Percentiles rank a stretch among this genome's conserved stretches.
phyloP scores from a whole-genome alignment of 2,888 invertebrate species.

The Sinopyrophorus schimmeli region DNA sequence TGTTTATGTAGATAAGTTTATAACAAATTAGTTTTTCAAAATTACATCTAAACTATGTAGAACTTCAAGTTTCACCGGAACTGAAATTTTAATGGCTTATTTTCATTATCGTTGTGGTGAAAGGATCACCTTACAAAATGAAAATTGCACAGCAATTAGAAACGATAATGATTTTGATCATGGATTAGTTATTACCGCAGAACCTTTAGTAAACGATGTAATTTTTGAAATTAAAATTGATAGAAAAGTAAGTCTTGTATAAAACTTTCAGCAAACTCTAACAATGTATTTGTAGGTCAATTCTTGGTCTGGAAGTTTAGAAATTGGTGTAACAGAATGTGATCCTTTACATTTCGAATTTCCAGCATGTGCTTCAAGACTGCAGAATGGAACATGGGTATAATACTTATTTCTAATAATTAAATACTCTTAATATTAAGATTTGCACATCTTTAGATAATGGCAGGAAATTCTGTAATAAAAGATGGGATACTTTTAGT shows the following conservation, averaged over 20 bases:
- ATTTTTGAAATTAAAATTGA: slow-evolving; percentile 87
- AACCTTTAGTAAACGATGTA: slow-evolving; percentile 78
- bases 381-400: slow-evolving; percentile 84
- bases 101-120: slow-evolving; percentile 85
- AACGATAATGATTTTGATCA: slow-evolving; percentile 84
- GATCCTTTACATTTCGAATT: slow-evolving; percentile 70
- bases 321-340: slow-evolving; percentile 73
- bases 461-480: slow-evolving; percentile 85
- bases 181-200: slow-evolving; percentile 82
- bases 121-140: slow-evolving; percentile 80
- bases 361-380: slow-evolving; percentile 77
- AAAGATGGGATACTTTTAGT: slow-evolving; percentile 81
- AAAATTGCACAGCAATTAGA: slow-evolving; percentile 79
- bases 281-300: slow-evolving; percentile 63
- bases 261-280: background rate
- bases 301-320: slow-evolving; percentile 77
- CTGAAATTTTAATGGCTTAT: slow-evolving; percentile 63
- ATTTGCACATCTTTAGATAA: slow-evolving; percentile 70
- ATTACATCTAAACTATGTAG: too few relatives aligned
- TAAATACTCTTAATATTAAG: slow-evolving; percentile 18
- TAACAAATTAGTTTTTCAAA: too few relatives aligned
- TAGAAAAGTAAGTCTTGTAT: slow-evolving; percentile 70
- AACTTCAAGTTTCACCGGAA: background rate
- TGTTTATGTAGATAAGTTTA: too few relatives aligned
- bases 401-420: slow-evolving; percentile 15